Conservation (phyloP, 2,888 invertebrate genomes). For the Pseudolycoriella hygida region DNA sequence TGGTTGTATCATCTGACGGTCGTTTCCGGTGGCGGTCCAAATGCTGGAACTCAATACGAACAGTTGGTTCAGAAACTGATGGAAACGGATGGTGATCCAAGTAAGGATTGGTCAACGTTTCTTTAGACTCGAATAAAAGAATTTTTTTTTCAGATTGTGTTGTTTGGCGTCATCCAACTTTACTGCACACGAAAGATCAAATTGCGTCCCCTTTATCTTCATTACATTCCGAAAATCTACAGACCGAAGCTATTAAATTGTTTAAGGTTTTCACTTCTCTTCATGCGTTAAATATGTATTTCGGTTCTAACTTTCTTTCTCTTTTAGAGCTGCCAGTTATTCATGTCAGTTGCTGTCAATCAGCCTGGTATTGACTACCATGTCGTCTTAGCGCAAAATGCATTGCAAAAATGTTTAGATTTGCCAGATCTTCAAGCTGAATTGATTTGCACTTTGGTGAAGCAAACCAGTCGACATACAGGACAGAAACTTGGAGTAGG, state of each 20-base stretch:
- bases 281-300: background rate
- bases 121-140: background rate
- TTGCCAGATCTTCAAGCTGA: constrained; percentile 84
- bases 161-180: constrained; percentile 82
- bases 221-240: constrained; percentile 71
- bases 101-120: constrained; percentile 34
- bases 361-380: constrained; percentile 94
- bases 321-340: constrained; percentile 76
- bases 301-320: constrained; percentile 1
- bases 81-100: constrained; percentile 89
- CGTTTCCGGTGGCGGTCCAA: constrained; percentile 80
- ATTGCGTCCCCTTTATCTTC: constrained; percentile 81
- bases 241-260: constrained; percentile 80
- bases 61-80: constrained; percentile 89
- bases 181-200: constrained; percentile 81
- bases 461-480: constrained; percentile 79
- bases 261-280: constrained; percentile 53
- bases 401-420: constrained; percentile 80
- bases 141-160: constrained; percentile 47
- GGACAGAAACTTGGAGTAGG: constrained; percentile 65
- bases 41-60: constrained; percentile 89
- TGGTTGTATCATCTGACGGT: constrained; percentile 76
- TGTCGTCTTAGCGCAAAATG: constrained; percentile 91
- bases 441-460: constrained; percentile 76
- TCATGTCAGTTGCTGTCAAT: constrained; percentile 91